Evolutionary conservation across 2,113 vertebrate species (phyloP).

Genomic region (Corythaeola cristata): DNA sequence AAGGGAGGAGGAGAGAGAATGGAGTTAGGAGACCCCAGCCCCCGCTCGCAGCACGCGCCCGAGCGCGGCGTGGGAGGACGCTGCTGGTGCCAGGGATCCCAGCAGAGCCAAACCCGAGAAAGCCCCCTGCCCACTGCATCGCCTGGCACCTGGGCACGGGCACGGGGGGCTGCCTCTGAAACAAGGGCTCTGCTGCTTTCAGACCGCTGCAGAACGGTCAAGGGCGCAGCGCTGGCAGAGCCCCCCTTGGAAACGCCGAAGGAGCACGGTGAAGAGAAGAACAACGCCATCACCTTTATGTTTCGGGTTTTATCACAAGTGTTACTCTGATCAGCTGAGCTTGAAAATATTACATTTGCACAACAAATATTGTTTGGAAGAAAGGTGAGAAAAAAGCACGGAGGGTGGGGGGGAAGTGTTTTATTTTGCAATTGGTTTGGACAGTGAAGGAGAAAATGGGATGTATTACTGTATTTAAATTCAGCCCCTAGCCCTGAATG

Average conservation of each 20-base stretch:
- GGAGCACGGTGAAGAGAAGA: constrained; percentile 6
- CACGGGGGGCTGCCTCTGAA: neutral
- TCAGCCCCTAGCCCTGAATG: constrained; percentile 37
- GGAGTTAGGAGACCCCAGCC: neutral
- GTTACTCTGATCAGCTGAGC: constrained; percentile 50
- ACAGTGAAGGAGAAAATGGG: constrained; percentile 59
- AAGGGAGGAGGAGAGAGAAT: neutral
- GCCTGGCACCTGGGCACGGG: neutral
- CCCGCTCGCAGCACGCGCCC: fast-evolving
- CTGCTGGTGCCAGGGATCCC: neutral
- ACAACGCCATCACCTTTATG: neutral
- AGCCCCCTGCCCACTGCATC: neutral
- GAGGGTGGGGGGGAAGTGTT: neutral
- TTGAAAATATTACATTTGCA: constrained; percentile 44
- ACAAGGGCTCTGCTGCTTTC: neutral
- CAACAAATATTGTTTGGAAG: constrained; percentile 43
- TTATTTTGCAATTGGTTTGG: constrained; percentile 59
- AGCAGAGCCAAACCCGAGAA: neutral
- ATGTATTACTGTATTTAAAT: constrained; percentile 66
- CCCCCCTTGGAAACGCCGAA: neutral
- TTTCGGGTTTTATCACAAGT: constrained; percentile 22
- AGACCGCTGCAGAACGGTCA: neutral
- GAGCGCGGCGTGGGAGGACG: neutral
- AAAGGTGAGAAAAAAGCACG: neutral
- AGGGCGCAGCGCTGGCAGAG: neutral